phyloP scores from a whole-genome alignment of 2,888 invertebrate species.

The Hemithea aestivaria region DNA sequence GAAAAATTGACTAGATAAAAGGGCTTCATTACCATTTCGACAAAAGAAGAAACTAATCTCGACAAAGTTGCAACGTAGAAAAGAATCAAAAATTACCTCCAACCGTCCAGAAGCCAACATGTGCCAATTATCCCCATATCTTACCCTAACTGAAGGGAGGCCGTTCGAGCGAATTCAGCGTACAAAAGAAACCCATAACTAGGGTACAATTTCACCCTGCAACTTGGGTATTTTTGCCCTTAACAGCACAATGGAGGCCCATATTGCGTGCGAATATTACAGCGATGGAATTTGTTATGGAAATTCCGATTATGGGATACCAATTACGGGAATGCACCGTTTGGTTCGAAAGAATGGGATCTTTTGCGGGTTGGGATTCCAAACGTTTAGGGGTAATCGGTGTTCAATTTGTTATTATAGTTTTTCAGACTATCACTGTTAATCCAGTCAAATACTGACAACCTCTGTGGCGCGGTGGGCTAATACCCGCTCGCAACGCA shows the following conservation, averaged over 20 bases:
- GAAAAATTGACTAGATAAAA: too few relatives aligned
- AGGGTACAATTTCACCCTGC: conserved; percentile 9
- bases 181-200: conserved; percentile 18
- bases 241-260: conserved; percentile 20
- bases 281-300: conserved; percentile 25
- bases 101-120: not conserved
- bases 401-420: too few relatives aligned
- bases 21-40: too few relatives aligned
- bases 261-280: conserved; percentile 28
- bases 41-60: too few relatives aligned
- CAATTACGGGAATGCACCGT: conserved; percentile 24
- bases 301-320: conserved; percentile 28
- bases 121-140: not conserved
- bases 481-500: too few relatives aligned
- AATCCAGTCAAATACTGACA: too few relatives aligned
- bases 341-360: not conserved
- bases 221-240: conserved; percentile 12
- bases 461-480: too few relatives aligned
- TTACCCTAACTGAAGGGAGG: conserved; percentile 1
- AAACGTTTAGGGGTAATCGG: too few relatives aligned
- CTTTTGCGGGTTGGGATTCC: not conserved
- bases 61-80: not conserved
- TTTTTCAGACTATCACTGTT: too few relatives aligned
- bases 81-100: not conserved
- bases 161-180: conserved; percentile 16